Conservation (phyloP, 2,797 vertebrate species). For the Neopelma chrysocephalum region DNA sequence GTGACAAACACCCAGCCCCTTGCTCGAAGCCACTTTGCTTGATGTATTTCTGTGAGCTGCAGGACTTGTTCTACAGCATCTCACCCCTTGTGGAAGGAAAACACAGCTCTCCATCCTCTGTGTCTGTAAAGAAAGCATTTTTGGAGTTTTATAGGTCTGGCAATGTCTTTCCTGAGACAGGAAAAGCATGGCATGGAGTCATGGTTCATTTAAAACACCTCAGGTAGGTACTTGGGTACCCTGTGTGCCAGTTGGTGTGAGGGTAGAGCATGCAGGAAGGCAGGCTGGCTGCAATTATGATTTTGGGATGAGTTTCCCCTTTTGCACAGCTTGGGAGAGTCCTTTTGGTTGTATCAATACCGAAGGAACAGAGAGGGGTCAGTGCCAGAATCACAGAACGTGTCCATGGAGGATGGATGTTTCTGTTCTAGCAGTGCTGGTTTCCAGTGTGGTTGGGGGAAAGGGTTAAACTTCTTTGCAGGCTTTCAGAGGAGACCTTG, state of each 20-base stretch:
- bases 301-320: background rate
- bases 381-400: background rate
- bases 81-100: background rate
- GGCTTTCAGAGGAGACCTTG: background rate
- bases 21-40: background rate
- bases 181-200: background rate
- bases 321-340: background rate
- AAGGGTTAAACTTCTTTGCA: background rate
- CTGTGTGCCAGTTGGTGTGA: background rate
- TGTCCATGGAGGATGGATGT: accelerated
- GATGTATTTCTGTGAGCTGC: background rate
- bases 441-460: background rate
- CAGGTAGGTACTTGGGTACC: accelerated
- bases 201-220: background rate
- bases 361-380: background rate
- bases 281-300: background rate
- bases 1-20: background rate
- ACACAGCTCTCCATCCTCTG: background rate
- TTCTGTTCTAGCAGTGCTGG: background rate
- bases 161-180: background rate
- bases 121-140: background rate
- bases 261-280: accelerated
- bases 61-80: background rate
- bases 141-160: background rate
- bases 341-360: background rate